Conservation (phyloP, 30 jellyfish, hydroid and myxozoan species). For the Hydractinia echinata region DNA sequence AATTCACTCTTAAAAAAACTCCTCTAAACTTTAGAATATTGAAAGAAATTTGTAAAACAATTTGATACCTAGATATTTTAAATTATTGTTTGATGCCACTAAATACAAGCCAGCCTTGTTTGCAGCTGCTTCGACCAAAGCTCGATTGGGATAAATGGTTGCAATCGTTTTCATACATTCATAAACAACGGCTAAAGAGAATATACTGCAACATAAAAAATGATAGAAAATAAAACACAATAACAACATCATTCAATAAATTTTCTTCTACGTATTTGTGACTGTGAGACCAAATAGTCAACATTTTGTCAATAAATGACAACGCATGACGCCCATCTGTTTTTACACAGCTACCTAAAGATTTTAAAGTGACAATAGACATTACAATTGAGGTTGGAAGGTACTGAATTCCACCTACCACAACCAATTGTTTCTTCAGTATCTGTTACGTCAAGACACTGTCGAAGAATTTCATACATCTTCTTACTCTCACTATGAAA, state of each 20-base stretch:
- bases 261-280: no score
- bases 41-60: background rate
- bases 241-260: no score
- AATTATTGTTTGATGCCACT: conserved; percentile 52
- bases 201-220: background rate
- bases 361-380: no score
- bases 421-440: conserved; percentile 72
- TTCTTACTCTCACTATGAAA: conserved; percentile 54
- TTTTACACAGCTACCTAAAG: no score
- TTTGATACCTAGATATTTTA: conserved; percentile 73
- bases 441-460: conserved; percentile 53
- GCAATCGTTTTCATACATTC: conserved; percentile 79
- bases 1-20: no score
- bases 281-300: no score
- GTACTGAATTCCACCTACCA: conserved; percentile 43
- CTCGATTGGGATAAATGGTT: conserved; percentile 55
- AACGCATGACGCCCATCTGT: no score
- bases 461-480: conserved; percentile 61
- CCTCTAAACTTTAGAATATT: no score
- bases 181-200: conserved; percentile 60
- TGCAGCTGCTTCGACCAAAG: conserved; percentile 57
- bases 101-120: conserved; percentile 58
- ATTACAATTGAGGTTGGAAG: background rate
- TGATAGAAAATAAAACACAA: no score
- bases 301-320: no score